A percentile compares a stretch with the other conserved stretches of the same genome.
Evolutionary conservation across 2,113 vertebrate species (phyloP).

Genomic region (Hylia prasina): DNA sequence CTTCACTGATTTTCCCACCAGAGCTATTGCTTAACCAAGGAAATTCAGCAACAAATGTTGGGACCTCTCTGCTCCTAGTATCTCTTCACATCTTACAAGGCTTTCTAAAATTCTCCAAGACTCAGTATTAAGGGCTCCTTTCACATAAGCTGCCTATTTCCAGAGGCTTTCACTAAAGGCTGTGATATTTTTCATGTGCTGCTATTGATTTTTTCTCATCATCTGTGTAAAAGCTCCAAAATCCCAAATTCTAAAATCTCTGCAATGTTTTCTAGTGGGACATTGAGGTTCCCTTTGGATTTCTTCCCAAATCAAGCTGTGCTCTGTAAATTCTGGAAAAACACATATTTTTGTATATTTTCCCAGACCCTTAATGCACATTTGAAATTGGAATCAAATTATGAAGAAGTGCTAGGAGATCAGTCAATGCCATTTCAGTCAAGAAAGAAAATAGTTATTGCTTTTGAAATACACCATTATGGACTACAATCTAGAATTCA

Average conservation of each 20-base stretch:
- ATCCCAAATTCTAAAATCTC: neutral
- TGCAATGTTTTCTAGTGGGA: neutral
- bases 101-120: neutral
- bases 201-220: neutral
- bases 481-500: neutral
- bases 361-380: neutral
- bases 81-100: neutral
- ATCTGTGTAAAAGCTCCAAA: neutral
- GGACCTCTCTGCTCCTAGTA: neutral
- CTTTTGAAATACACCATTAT: neutral
- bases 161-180: neutral
- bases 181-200: neutral
- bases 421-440: neutral
- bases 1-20: neutral
- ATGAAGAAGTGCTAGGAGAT: neutral
- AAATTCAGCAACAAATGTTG: accelerated
- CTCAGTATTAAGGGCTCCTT: neutral
- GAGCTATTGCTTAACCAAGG: neutral
- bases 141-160: neutral
- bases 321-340: neutral
- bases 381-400: neutral
- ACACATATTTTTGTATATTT: neutral
- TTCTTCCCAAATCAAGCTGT: neutral
- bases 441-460: neutral
- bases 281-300: neutral